Conservation (phyloP, 2,888 invertebrate species). For the Xanthorhoe designata region DNA sequence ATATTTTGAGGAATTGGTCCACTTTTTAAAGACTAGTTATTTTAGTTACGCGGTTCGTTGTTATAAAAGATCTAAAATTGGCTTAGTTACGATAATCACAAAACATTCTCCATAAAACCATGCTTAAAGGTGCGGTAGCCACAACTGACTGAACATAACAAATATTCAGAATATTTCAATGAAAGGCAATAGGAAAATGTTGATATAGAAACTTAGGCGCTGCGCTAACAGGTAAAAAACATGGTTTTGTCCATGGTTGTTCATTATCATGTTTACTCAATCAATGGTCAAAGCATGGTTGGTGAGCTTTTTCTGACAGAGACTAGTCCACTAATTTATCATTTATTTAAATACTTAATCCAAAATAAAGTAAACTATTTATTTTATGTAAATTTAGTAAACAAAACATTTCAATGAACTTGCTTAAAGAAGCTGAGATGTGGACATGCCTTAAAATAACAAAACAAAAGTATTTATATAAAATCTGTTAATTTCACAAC, state of each 20-base stretch:
- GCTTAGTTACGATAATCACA: background rate
- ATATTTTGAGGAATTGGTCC: conserved; percentile 45
- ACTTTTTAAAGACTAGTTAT: conserved; percentile 21
- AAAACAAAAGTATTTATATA: background rate
- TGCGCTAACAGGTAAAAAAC: too few relatives aligned
- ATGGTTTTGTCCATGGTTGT: too few relatives aligned
- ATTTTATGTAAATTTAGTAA: background rate
- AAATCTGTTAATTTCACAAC: background rate
- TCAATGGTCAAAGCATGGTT: background rate
- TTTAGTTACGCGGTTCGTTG: conserved; percentile 9
- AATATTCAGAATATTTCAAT: background rate
- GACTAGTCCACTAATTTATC: conserved; percentile 2
- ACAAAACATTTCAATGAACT: background rate
- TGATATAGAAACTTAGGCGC: too few relatives aligned
- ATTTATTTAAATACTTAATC: background rate
- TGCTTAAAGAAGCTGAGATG: background rate
- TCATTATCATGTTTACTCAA: too few relatives aligned
- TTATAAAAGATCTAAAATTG: conserved; percentile 6
- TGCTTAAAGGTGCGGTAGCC: conserved; percentile 1
- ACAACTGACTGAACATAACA: background rate
- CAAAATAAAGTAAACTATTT: background rate
- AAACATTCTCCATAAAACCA: conserved; percentile 8
- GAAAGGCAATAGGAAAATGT: too few relatives aligned
- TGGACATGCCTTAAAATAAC: background rate
- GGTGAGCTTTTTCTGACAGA: background rate